phyloP scores from a whole-genome alignment of 2,888 invertebrate species.

The Sinotaia quadrata region DNA sequence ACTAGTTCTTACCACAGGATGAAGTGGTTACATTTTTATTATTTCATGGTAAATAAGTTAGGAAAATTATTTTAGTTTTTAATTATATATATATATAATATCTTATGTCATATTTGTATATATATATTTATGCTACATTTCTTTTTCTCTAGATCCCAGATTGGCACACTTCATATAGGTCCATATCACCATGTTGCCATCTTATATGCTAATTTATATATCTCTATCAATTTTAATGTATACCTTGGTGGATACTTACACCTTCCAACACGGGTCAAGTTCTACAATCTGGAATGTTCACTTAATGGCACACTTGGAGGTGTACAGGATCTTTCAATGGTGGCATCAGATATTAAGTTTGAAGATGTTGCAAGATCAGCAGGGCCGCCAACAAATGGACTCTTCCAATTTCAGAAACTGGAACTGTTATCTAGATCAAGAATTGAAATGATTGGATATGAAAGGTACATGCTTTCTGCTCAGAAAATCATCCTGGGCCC shows the following conservation, averaged over 20 bases:
- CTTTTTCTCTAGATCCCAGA: not conserved
- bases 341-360: constrained; percentile 37
- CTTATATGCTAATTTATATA: constrained; percentile 39
- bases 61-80: too few relatives aligned
- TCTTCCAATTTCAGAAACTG: constrained; percentile 17
- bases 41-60: too few relatives aligned
- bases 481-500: constrained; percentile 20
- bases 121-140: too few relatives aligned
- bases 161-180: constrained; percentile 54
- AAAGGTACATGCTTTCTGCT: constrained; percentile 3
- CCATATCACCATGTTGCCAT: constrained; percentile 45
- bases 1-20: too few relatives aligned
- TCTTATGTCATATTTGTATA: too few relatives aligned
- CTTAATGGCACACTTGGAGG: constrained; percentile 49
- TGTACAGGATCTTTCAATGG: constrained; percentile 41
- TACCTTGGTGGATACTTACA: constrained; percentile 8
- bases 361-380: constrained; percentile 35
- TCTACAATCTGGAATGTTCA: constrained; percentile 40
- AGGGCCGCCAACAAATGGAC: constrained; percentile 12
- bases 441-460: constrained; percentile 24
- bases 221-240: constrained; percentile 23
- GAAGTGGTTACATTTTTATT: too few relatives aligned
- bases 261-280: constrained; percentile 47
- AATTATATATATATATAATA: too few relatives aligned
- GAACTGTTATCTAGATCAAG: constrained; percentile 13